A percentile compares a stretch with the other conserved stretches of the same genome.
phyloP scores from a whole-genome alignment of 1,140 invertebrate species.

The Gryon sp. region DNA sequence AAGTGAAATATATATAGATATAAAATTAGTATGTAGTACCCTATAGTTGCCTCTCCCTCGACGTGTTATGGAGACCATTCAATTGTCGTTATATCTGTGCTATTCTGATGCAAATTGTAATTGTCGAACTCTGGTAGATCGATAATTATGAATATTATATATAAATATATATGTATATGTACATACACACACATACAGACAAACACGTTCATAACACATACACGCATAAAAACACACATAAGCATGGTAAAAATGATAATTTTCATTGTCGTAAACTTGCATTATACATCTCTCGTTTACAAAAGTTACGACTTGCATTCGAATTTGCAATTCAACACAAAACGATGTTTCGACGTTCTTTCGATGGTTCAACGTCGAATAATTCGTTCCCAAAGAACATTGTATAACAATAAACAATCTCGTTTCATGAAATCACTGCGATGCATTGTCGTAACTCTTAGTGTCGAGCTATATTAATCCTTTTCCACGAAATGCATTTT shows the following conservation, averaged over 20 bases:
- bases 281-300: constrained; percentile 25
- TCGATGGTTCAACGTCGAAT: constrained; percentile 9
- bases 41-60: constrained; percentile 67
- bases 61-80: constrained; percentile 53
- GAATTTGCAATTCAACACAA: constrained; percentile 5
- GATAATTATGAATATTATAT: constrained; percentile 62
- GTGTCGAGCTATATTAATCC: no score
- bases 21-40: constrained; percentile 64
- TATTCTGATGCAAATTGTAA: constrained; percentile 59
- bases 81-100: constrained; percentile 62
- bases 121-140: constrained; percentile 62
- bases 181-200: constrained; percentile 28
- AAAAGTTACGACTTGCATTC: constrained; percentile 13
- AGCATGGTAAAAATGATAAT: constrained; percentile 34
- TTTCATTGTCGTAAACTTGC: constrained; percentile 11
- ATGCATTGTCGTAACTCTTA: no score
- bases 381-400: constrained; percentile 21
- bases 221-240: constrained; percentile 34
- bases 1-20: constrained; percentile 49
- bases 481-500: no score
- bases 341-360: constrained; percentile 5
- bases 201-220: no score
- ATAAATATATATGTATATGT: constrained; percentile 49
- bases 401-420: no score
- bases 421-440: no score